Evolutionary conservation across 1,140 invertebrate species (phyloP).

Genomic region (Catajapyx aquilonaris): DNA sequence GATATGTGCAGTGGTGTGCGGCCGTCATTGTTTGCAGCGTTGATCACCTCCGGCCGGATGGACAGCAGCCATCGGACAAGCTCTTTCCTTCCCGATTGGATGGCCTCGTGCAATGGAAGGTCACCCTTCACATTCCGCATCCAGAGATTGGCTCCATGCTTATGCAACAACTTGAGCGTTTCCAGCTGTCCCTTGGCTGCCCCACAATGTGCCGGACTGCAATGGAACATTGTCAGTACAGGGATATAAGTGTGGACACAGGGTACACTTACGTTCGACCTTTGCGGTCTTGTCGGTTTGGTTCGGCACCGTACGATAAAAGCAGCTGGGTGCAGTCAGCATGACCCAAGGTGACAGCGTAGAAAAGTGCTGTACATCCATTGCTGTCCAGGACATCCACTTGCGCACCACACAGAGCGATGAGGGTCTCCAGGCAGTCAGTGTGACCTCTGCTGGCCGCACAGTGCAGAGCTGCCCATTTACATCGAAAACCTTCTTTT

Average conservation of each 20-base stretch:
- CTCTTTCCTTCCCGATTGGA: constrained; percentile 70
- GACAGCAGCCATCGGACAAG: constrained; percentile 66
- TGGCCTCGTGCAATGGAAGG: constrained; percentile 83
- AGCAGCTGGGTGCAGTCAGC: constrained; percentile 79
- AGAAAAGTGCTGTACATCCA: constrained; percentile 88
- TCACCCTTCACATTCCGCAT: constrained; percentile 77
- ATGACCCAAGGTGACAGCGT: constrained; percentile 86
- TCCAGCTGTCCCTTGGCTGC: constrained; percentile 88
- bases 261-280: constrained; percentile 48
- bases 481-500: too few species aligned
- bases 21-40: constrained; percentile 79
- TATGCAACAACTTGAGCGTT: constrained; percentile 49
- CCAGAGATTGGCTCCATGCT: constrained; percentile 75
- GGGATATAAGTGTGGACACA: background rate
- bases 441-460: constrained; percentile 86
- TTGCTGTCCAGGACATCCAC: constrained; percentile 70
- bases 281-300: constrained; percentile 77
- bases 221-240: constrained; percentile 1
- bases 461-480: constrained; percentile 76
- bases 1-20: constrained; percentile 83
- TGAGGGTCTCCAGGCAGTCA: constrained; percentile 71
- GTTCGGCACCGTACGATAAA: constrained; percentile 66
- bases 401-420: constrained; percentile 69
- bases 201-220: constrained; percentile 58
- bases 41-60: constrained; percentile 59